Percentiles rank a stretch among this genome's conserved stretches.
Conservation (phyloP, 2,888 invertebrate genomes). For the Polydrusus tereticollis region DNA sequence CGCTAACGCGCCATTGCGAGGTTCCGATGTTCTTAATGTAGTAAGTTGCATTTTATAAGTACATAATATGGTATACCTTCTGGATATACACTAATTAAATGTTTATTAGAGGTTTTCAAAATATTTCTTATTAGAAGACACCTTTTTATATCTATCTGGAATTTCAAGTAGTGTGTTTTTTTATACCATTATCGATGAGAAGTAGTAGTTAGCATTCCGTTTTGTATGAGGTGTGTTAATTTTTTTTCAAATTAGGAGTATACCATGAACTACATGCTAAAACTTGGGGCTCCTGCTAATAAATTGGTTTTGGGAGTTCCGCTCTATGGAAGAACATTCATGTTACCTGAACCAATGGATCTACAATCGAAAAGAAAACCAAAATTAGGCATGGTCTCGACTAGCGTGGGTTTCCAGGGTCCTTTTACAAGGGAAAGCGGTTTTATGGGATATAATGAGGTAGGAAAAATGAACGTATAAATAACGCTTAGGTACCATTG, state of each 20-base stretch:
- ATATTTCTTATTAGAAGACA: no score
- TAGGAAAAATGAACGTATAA: slow-evolving; percentile 58
- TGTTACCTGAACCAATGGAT: slow-evolving; percentile 66
- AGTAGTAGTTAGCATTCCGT: no score
- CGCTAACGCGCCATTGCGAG: slow-evolving; percentile 82
- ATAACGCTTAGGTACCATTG: no score
- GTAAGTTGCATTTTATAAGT: slow-evolving; percentile 68
- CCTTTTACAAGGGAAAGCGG: slow-evolving; percentile 84
- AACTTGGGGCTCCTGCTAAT: slow-evolving; percentile 79
- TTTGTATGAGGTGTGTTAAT: not conserved
- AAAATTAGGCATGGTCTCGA: slow-evolving; percentile 71
- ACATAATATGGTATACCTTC: not conserved
- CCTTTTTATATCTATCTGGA: no score
- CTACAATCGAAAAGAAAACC: slow-evolving; percentile 56
- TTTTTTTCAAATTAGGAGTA: slow-evolving; percentile 71
- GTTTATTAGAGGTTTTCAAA: no score
- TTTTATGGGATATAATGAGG: slow-evolving; percentile 91
- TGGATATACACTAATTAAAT: no score
- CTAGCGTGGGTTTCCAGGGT: slow-evolving; percentile 79
- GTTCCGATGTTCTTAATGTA: slow-evolving; percentile 76
- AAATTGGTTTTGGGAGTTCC: slow-evolving; percentile 88
- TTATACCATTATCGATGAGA: no score
- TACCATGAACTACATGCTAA: slow-evolving; percentile 81
- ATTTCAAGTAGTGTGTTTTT: no score
- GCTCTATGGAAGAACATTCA: slow-evolving; percentile 86